These are phyloP conservation scores for Nymphicus hollandicus DNA, from an alignment of 2,113 vertebrate genomes.

Conservation along the genomic window DNA sequence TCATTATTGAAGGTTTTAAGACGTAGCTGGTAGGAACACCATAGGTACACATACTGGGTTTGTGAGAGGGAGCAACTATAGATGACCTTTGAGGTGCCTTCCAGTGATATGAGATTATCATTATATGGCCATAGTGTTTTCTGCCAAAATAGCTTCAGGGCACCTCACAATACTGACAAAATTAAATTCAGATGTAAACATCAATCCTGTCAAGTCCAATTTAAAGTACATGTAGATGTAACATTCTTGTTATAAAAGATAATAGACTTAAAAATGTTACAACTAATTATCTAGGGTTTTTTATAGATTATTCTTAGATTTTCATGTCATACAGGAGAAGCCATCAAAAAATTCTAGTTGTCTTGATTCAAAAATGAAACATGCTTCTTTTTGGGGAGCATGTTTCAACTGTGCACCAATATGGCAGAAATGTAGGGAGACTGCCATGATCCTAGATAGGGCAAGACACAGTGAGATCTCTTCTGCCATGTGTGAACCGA, in stretches of 20 bases:
- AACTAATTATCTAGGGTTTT: neutral
- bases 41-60: neutral
- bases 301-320: neutral
- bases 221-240: neutral
- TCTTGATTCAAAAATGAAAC: neutral
- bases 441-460: neutral
- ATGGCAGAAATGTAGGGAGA: accelerated
- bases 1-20: neutral
- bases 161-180: neutral
- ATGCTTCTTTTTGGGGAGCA: neutral
- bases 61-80: neutral
- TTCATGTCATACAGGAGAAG: neutral
- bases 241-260: neutral
- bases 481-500: neutral
- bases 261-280: neutral
- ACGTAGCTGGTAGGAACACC: neutral
- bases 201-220: neutral
- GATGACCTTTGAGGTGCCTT: neutral
- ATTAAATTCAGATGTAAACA: neutral
- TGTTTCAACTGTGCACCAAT: neutral
- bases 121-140: neutral
- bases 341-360: neutral
- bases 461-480: neutral
- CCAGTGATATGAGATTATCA: neutral
- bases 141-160: neutral